These are phyloP conservation scores for Drosophila pseudoananassae DNA, from an alignment of 1,140 invertebrate species.

Conservation along the genomic window DNA sequence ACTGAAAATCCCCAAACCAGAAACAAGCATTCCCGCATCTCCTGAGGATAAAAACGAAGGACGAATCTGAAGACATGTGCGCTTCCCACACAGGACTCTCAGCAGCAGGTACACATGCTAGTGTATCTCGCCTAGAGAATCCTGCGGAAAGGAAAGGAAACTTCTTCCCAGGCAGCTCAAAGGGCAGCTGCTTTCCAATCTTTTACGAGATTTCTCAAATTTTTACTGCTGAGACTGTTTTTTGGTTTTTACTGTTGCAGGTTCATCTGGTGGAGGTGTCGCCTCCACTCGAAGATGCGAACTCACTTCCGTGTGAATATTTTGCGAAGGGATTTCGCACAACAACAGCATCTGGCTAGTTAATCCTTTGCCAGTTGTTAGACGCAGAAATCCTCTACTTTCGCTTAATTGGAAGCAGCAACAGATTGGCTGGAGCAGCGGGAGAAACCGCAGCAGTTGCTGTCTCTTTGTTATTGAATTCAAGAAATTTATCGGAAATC, in stretches of 20 bases:
- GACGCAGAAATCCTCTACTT: constrained; percentile 34
- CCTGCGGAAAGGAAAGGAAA: constrained; percentile 12
- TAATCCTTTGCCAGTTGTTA: constrained; percentile 61
- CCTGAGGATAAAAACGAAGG: constrained; percentile 31
- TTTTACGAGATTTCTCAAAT: constrained; percentile 27
- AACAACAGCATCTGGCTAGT: constrained; percentile 39
- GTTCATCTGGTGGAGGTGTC: constrained; percentile 25
- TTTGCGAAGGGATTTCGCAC: constrained; percentile 27
- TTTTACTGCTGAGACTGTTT: constrained; percentile 10
- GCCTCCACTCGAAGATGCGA: constrained; percentile 22
- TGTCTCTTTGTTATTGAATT: constrained; percentile 57
- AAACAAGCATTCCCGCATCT: constrained; percentile 19
- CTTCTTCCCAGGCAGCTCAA: constrained; percentile 50
- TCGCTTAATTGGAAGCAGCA: constrained; percentile 47
- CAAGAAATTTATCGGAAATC: constrained; percentile 57
- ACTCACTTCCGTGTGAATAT: constrained; percentile 57
- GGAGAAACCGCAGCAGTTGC: constrained; percentile 52
- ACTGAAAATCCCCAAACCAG: constrained; percentile 8
- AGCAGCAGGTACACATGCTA: constrained; percentile 49
- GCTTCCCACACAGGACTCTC: constrained; percentile 47
- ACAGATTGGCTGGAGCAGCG: constrained; percentile 4
- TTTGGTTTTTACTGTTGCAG: constrained; percentile 30
- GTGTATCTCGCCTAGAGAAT: constrained; percentile 8
- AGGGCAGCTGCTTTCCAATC: constrained; percentile 30
- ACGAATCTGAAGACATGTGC: constrained; percentile 39